Evolutionary conservation across 2,797 vertebrate genomes (phyloP), one percentile per base, ranked within the genome.

Genomic region (Onychomys leucogaster): DNA sequence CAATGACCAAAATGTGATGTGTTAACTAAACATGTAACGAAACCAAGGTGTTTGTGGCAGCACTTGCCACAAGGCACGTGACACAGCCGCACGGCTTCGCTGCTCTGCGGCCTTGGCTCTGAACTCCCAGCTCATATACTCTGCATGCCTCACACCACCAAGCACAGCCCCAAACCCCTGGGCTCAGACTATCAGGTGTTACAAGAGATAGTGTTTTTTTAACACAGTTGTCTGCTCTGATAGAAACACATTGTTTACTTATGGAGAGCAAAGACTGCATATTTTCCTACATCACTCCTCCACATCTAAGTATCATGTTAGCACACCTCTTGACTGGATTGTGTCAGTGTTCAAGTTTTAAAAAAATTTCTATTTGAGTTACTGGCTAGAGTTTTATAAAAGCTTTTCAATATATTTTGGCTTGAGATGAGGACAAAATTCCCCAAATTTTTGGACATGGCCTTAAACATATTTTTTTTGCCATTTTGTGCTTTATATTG

Each of bases 51-150:
- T 65, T 46, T 46, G 37, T 84, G 27, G 29, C 41, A 34, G 41
- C 9, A 12, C 59, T 46, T 6, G 27, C n/a, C 34, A 1, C 19
- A 21, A 41, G 16, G 49, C 32, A 12, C 5, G 5, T 17, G n/a
- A 37, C 46, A 52, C 4, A 17, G 7, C 29, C 4, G 46, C 21
- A n/a, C 2, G 37, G 34, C 1, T 16, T 13, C 0, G 14, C 34
- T 27, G 34, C 34, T 27, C 8, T 3, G 23, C 2, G 17, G 67
- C 34, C 49, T 71, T 73, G 85, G 25, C 41, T 7, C 41, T 67
- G 43, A 85, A 14, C 27, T 43, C 27, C 6, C 14, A 82, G 13
- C 80, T 3, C 0, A 3, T 23, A 29, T 27, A n/a, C 63, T 85
- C 61, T n/a, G 83, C 43, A 25, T 69, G 43, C 21, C 43, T 69